A percentile compares a stretch with the other conserved stretches of the same genome.
phyloP scores from a whole-genome alignment of 2,888 invertebrate species.

The Anarsia innoxiella region DNA sequence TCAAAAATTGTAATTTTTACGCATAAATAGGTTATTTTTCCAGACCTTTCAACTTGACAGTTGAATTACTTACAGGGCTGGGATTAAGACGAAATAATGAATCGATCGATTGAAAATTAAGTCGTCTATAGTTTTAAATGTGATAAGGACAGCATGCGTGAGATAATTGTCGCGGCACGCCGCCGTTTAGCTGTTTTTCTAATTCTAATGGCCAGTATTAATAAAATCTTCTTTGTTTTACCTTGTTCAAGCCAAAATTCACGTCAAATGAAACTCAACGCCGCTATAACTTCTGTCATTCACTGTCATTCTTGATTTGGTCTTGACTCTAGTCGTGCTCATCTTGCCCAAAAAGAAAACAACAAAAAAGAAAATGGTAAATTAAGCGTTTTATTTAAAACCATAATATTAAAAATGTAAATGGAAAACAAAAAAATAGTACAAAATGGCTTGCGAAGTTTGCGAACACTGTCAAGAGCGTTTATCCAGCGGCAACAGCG shows the following conservation, averaged over 20 bases:
- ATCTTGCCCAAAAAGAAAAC: neutral
- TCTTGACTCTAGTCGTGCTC: too few relatives aligned
- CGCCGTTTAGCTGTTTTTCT: too few relatives aligned
- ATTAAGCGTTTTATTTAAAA: neutral
- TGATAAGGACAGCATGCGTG: too few relatives aligned
- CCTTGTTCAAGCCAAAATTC: too few relatives aligned
- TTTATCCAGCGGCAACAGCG: constrained; percentile 24
- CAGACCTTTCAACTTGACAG: constrained; percentile 47
- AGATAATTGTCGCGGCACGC: too few relatives aligned
- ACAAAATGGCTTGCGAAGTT: constrained; percentile 31
- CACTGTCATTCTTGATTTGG: too few relatives aligned
- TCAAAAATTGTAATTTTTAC: constrained; percentile 25
- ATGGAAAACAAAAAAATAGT: neutral
- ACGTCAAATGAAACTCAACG: too few relatives aligned
- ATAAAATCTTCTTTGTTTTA: too few relatives aligned
- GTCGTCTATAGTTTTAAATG: too few relatives aligned
- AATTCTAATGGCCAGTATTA: too few relatives aligned
- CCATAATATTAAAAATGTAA: neutral
- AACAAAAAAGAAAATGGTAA: neutral
- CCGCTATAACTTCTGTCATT: too few relatives aligned
- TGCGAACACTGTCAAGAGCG: constrained; percentile 51
- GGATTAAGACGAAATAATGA: neutral
- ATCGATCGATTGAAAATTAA: constrained; percentile 3
- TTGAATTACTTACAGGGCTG: neutral
- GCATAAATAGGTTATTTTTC: constrained; percentile 54